Conservation (phyloP, 2,113 vertebrate genomes). For the Hippopotamus amphibius region DNA sequence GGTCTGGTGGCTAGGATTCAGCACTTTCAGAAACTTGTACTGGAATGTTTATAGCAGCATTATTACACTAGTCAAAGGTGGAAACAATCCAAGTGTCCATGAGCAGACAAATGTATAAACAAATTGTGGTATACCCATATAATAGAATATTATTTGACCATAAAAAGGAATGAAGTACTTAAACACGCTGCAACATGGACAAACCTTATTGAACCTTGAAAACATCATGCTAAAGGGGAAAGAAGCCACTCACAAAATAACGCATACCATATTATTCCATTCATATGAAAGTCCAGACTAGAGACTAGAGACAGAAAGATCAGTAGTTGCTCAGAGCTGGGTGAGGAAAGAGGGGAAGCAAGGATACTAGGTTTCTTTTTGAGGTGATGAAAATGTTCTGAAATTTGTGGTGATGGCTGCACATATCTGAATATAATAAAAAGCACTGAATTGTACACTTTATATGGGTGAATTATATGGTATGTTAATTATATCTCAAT, state of each 20-base stretch:
- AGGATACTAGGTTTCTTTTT: neutral
- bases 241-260: neutral
- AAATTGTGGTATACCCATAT: neutral
- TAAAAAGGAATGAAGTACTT: neutral
- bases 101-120: conserved; percentile 3
- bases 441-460: neutral
- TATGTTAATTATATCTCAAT: neutral
- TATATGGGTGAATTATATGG: neutral
- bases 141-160: neutral
- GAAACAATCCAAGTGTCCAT: neutral
- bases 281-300: neutral
- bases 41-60: neutral
- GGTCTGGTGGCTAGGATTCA: no score
- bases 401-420: neutral
- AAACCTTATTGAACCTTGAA: neutral
- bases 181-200: neutral
- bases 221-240: neutral
- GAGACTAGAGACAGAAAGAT: neutral
- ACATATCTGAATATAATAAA: neutral
- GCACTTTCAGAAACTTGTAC: neutral
- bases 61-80: neutral
- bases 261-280: neutral
- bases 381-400: neutral
- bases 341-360: neutral
- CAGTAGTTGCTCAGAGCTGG: neutral